Evolutionary conservation across 1,140 invertebrate species (phyloP), one percentile per base, ranked within the genome.

Genomic region (Apis laboriosa): DNA sequence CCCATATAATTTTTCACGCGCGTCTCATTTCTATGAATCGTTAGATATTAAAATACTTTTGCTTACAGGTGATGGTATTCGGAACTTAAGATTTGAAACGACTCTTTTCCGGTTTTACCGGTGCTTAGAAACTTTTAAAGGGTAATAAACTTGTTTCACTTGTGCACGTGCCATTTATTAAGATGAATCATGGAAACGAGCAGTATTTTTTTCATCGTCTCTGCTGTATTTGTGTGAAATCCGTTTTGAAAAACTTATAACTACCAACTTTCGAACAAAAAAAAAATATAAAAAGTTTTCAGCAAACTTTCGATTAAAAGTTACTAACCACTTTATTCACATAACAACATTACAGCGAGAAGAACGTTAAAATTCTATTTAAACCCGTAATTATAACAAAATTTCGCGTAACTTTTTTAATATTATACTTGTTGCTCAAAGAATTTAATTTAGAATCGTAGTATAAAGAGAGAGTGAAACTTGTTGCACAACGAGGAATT

Each of bases 61-160:
- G 72, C 72, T 66, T 80, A 84, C 90, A 91, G 91, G 91, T 91
- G 91, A 91, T 80, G 81, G 80, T 90, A 90, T 92, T 87, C 88
- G 89, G 84, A 91, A 92, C 89, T 92, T 91, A 89, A 92, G 86
- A 91, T 86, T 87, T 91, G 71, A 71, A 88, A 81, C 88, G 84
- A 77, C 88, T 86, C 85, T 82, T 79, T 75, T 87, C 85, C 66
- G 64, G 80, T 81, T 82, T 81, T 83, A 68, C 86, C 77, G 85
- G 84, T 89, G 87, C 84, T 90, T 90, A 86, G 86, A 89, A 92
- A 91, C 80, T 91, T 84, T 88, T 87, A 86, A 86, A 89, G 89
- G 85, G 87, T 88, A 87, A 85, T 90, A 86, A 92, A 92, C 91
- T 90, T 80, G 91, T 92, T 92, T 89, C 79, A 67, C 85, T 24